phyloP scores from a whole-genome alignment of 2,797 vertebrate species.

The Echiichthys vipera region DNA sequence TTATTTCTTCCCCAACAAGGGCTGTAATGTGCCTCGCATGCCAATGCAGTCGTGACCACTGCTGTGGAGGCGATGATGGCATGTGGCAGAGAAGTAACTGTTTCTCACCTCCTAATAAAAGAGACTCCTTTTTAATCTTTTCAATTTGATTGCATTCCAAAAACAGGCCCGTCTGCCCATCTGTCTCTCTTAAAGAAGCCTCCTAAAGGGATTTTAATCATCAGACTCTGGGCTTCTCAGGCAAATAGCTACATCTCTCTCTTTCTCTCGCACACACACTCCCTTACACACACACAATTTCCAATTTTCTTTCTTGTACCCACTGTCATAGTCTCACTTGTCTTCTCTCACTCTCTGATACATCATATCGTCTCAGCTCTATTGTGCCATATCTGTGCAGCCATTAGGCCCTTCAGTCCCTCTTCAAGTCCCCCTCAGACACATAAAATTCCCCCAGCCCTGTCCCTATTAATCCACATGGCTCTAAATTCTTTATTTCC shows the following conservation, averaged over 20 bases:
- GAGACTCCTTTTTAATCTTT: conserved; percentile 82
- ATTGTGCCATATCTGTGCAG: conserved; percentile 75
- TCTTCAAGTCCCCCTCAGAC: conserved; percentile 75
- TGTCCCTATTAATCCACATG: conserved; percentile 84
- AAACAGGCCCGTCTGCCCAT: conserved; percentile 82
- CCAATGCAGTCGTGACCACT: conserved; percentile 78
- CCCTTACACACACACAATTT: conserved; percentile 52
- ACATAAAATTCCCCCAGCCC: conserved; percentile 73
- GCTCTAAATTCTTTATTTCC: conserved; percentile 86
- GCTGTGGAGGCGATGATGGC: conserved; percentile 78
- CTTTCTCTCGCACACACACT: conserved; percentile 36
- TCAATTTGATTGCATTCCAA: conserved; percentile 84
- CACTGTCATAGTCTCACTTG: conserved; percentile 72
- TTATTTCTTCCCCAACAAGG: conserved; percentile 71
- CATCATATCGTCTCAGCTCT: conserved; percentile 65
- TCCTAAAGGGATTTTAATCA: conserved; percentile 86
- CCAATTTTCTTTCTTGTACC: conserved; percentile 73
- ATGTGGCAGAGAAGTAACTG: conserved; percentile 82
- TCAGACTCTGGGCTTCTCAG: conserved; percentile 79
- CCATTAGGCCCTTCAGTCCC: conserved; percentile 77
- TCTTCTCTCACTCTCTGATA: conserved; percentile 67
- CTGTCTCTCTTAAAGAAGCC: conserved; percentile 85
- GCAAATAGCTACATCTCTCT: conserved; percentile 79
- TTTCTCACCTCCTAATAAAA: conserved; percentile 85
- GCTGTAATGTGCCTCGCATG: conserved; percentile 69